phyloP scores from a whole-genome alignment of 2,113 vertebrate genomes.

The Apistogramma diplotaenia region DNA sequence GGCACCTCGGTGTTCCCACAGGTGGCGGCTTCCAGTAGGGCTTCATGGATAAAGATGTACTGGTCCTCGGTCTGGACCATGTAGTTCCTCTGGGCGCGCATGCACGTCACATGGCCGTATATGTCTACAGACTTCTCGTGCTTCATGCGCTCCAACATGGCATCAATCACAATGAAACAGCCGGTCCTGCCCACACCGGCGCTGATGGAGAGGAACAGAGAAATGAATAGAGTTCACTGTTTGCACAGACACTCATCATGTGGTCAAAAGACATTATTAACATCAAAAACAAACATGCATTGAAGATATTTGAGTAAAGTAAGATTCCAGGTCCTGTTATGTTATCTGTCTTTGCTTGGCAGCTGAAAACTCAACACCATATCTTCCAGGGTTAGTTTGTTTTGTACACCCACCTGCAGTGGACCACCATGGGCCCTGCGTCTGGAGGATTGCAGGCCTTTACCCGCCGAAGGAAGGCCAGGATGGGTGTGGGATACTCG shows the following conservation, averaged over 20 bases:
- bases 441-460: slow-evolving; percentile 92
- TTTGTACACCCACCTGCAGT: slow-evolving; percentile 92
- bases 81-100: slow-evolving; percentile 95
- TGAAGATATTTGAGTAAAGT: not conserved
- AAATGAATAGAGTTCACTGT: not conserved
- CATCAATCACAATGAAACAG: slow-evolving; percentile 93
- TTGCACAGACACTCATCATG: not conserved
- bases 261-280: not conserved
- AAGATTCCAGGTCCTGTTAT: not conserved
- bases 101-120: slow-evolving; percentile 95
- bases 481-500: slow-evolving; percentile 92
- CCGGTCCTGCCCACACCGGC: slow-evolving; percentile 93
- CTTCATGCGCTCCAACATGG: slow-evolving; percentile 96
- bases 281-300: not conserved
- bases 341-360: not conserved
- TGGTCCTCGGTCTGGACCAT: slow-evolving; percentile 98
- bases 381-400: not conserved
- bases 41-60: slow-evolving; percentile 96
- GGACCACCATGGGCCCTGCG: slow-evolving; percentile 94
- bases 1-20: slow-evolving; percentile 92
- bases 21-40: slow-evolving; percentile 89
- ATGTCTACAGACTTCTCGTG: slow-evolving; percentile 95
- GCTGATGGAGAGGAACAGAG: slow-evolving; percentile 57
- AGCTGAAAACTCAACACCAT: not conserved
- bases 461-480: slow-evolving; percentile 90